Conservation (phyloP, 2,888 invertebrate genomes). For the Diplolepis rosae region DNA sequence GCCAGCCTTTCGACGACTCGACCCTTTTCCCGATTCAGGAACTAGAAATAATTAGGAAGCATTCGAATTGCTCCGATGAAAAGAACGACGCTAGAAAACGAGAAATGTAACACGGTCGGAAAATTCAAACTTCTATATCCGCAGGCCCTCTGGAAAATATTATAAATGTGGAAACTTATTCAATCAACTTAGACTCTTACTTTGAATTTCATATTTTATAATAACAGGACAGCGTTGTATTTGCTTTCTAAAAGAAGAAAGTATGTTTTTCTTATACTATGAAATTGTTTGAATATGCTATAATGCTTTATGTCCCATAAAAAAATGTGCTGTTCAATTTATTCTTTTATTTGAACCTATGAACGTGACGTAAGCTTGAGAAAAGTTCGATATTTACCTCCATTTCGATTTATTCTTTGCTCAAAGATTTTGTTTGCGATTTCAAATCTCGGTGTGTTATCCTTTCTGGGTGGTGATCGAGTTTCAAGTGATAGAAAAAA, state of each 20-base stretch:
- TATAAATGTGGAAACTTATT: constrained; percentile 21
- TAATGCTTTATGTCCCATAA: too few relatives aligned
- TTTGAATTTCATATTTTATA: not conserved
- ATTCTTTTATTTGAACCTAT: not conserved
- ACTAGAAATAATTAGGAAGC: constrained; percentile 55
- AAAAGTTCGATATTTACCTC: constrained; percentile 5
- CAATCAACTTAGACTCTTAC: not conserved
- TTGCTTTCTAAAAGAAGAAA: too few relatives aligned
- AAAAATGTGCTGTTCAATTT: too few relatives aligned
- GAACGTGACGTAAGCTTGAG: not conserved
- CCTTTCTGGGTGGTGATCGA: constrained; percentile 18
- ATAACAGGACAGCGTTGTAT: not conserved
- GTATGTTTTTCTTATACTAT: too few relatives aligned
- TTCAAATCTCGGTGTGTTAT: constrained; percentile 16
- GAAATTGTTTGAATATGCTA: too few relatives aligned
- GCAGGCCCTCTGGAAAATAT: constrained; percentile 9
- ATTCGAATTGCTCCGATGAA: constrained; percentile 48
- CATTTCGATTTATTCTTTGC: constrained; percentile 60
- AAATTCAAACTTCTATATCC: constrained; percentile 26
- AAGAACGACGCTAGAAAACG: constrained; percentile 32
- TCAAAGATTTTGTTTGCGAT: constrained; percentile 50
- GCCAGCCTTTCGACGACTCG: constrained; percentile 37
- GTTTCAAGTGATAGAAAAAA: constrained; percentile 23
- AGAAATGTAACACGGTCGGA: constrained; percentile 30
- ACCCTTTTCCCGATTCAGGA: constrained; percentile 39